These are phyloP conservation scores for Heliconius ethilla DNA, from an alignment of 2,888 invertebrate species.

Conservation along the genomic window DNA sequence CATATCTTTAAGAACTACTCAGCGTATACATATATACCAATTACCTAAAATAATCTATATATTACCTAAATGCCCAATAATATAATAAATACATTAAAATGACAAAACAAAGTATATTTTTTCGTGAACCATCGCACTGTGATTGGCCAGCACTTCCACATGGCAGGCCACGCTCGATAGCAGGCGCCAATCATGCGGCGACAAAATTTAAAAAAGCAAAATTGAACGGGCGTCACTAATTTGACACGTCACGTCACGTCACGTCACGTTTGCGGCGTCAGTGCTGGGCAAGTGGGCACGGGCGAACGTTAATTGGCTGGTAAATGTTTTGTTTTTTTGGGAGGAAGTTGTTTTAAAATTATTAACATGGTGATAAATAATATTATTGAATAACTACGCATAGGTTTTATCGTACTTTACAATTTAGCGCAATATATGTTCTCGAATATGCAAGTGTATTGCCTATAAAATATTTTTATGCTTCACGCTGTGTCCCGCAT, in stretches of 20 bases:
- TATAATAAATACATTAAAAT: neutral
- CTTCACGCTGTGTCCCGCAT: too few relatives aligned
- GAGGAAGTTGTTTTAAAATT: neutral
- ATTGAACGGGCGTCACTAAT: slow-evolving; percentile 75
- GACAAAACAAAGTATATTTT: neutral
- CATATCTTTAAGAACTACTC: too few relatives aligned
- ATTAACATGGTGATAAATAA: neutral
- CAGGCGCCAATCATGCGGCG: slow-evolving; percentile 73
- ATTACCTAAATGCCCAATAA: neutral
- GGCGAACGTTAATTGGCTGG: slow-evolving; percentile 58
- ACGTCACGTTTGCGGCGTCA: slow-evolving; percentile 72
- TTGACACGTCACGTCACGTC: slow-evolving; percentile 74
- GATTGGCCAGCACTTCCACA: slow-evolving; percentile 60
- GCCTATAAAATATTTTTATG: too few relatives aligned
- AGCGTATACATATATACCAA: too few relatives aligned
- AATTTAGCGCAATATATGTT: too few relatives aligned
- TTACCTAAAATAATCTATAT: too few relatives aligned
- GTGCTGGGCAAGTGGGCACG: slow-evolving; percentile 47
- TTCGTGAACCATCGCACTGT: slow-evolving; percentile 37
- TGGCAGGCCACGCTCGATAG: slow-evolving; percentile 64
- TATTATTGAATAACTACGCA: neutral
- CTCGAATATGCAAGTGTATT: too few relatives aligned
- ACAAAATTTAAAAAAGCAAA: slow-evolving; percentile 76
- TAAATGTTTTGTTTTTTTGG: slow-evolving; percentile 32
- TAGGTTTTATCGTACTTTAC: too few relatives aligned